Conservation (phyloP, 1,140 invertebrate species). For the Tribolium madens region DNA sequence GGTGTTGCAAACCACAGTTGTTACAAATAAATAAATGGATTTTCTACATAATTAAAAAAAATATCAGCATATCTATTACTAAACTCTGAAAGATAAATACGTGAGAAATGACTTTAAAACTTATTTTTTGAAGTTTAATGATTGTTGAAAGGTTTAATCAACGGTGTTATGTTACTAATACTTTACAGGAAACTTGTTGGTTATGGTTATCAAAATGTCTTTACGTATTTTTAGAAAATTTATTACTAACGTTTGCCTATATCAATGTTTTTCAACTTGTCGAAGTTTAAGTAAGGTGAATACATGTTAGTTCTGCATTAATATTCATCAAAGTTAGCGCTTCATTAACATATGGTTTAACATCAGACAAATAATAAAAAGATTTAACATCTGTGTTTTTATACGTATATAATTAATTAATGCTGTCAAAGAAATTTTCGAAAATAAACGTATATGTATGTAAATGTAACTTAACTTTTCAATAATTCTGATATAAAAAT, state of each 20-base stretch:
- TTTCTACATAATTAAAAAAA: too few relatives aligned
- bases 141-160: too few relatives aligned
- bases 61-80: neutral
- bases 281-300: neutral
- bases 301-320: neutral
- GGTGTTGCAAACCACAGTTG: neutral
- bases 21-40: neutral
- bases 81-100: neutral
- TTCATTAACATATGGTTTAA: slow-evolving; percentile 2
- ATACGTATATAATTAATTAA: neutral
- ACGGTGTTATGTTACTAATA: too few relatives aligned
- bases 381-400: neutral
- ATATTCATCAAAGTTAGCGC: neutral
- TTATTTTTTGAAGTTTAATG: neutral
- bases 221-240: neutral
- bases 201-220: too few relatives aligned
- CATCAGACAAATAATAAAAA: neutral
- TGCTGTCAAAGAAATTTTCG: neutral
- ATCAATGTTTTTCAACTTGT: neutral
- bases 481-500: neutral
- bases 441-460: neutral
- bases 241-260: neutral
- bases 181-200: too few relatives aligned
- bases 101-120: neutral
- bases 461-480: too few relatives aligned